Conservation (phyloP, 2,888 invertebrate species). For the Unio delphinus region DNA sequence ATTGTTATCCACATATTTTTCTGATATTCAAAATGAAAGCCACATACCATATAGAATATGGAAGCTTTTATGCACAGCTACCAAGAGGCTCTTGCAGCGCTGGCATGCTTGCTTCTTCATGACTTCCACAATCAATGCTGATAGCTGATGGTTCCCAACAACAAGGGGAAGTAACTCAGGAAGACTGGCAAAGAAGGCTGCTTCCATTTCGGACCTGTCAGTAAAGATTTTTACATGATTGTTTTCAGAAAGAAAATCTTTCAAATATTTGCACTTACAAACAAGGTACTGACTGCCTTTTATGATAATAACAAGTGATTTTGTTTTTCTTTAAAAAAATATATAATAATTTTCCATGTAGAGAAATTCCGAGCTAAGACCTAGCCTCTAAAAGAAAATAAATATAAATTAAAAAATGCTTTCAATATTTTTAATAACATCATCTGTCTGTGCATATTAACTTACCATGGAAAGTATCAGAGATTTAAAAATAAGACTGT, state of each 20-base stretch:
- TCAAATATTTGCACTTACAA: neutral
- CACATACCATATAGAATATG: constrained; percentile 21
- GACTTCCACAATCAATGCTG: constrained; percentile 29
- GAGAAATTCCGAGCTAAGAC: too few species aligned
- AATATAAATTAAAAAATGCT: too few species aligned
- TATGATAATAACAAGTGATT: neutral
- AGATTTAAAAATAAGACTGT: too few species aligned
- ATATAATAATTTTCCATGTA: too few species aligned
- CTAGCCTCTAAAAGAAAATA: too few species aligned
- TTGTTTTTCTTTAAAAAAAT: neutral
- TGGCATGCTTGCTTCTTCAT: constrained; percentile 42
- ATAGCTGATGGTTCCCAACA: constrained; percentile 25
- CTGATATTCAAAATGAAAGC: too few species aligned
- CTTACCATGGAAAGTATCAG: too few species aligned
- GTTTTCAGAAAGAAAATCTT: neutral
- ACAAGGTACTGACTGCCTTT: too few species aligned
- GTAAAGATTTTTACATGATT: neutral
- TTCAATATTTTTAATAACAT: too few species aligned
- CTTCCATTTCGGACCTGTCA: constrained; percentile 21
- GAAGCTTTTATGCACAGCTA: neutral
- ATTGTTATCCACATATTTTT: too few species aligned
- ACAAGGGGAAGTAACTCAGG: constrained; percentile 39
- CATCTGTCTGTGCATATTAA: too few species aligned
- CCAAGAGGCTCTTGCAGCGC: constrained; percentile 25
- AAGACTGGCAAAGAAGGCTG: constrained; percentile 34